phyloP scores from a whole-genome alignment of 1,140 invertebrate genomes.

The Pentalonia nigronervosa region DNA sequence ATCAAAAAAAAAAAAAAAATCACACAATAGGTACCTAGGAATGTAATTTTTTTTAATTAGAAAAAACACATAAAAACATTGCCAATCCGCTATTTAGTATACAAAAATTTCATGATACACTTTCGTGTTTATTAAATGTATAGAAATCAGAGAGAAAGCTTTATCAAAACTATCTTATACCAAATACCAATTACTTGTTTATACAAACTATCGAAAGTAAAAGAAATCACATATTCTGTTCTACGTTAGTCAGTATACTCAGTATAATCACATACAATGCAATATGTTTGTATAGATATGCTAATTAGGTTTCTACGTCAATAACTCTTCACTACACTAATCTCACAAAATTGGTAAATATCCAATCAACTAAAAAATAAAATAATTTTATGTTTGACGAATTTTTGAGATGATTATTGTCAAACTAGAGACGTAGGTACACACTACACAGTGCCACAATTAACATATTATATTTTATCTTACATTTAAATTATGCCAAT shows the following conservation, averaged over 20 bases:
- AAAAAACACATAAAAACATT: neutral
- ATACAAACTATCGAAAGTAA: conserved; percentile 47
- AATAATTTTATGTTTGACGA: neutral
- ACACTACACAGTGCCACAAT: too few relatives aligned
- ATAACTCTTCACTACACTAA: neutral
- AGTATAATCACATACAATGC: neutral
- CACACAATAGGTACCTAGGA: neutral
- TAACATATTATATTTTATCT: too few relatives aligned
- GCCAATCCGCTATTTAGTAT: neutral
- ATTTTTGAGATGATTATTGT: neutral
- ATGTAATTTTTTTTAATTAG: neutral
- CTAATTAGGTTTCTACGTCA: neutral
- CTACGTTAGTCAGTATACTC: neutral
- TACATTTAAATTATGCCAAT: neutral
- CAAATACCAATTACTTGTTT: conserved; percentile 18
- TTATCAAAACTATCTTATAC: neutral
- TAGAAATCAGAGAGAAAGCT: conserved; percentile 51
- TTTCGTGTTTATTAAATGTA: conserved; percentile 11
- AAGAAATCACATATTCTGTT: conserved; percentile 31
- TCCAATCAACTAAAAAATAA: neutral
- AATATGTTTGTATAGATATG: neutral
- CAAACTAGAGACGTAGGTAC: too few relatives aligned
- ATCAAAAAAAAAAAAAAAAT: neutral
- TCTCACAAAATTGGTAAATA: neutral
- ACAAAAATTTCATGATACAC: neutral